phyloP scores from a whole-genome alignment of 2,888 invertebrate genomes.

The Erpobdella octoculata region DNA sequence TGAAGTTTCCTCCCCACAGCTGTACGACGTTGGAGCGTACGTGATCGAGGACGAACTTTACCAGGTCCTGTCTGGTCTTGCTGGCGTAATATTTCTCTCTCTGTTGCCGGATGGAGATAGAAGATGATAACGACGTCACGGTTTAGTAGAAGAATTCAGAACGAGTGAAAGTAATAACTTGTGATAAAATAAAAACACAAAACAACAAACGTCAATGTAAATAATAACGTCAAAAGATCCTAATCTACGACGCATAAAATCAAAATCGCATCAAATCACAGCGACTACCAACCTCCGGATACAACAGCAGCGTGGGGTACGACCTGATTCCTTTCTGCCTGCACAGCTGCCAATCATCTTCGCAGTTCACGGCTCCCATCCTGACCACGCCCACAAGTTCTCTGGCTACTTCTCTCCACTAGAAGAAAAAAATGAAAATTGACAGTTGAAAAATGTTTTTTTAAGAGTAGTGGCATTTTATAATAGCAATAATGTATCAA shows the following conservation, averaged over 20 bases:
- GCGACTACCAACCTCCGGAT: slow-evolving; percentile 54
- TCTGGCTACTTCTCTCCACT: slow-evolving; percentile 71
- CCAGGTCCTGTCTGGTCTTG: slow-evolving; percentile 59
- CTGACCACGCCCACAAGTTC: slow-evolving; percentile 71
- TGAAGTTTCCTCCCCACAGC: slow-evolving; percentile 52
- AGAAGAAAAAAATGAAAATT: neutral
- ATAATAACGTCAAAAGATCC: neutral
- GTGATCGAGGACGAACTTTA: slow-evolving; percentile 62
- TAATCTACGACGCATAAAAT: too few relatives aligned
- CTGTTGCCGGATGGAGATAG: slow-evolving; percentile 54
- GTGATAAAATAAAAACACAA: neutral
- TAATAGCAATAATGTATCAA: too few relatives aligned
- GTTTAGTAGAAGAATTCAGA: too few relatives aligned
- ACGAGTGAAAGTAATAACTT: too few relatives aligned
- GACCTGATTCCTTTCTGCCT: slow-evolving; percentile 63
- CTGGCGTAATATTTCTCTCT: slow-evolving; percentile 60
- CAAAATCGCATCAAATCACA: neutral
- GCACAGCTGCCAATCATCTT: slow-evolving; percentile 73
- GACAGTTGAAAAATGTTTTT: too few relatives aligned
- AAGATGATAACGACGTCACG: too few relatives aligned
- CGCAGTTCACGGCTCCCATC: slow-evolving; percentile 78
- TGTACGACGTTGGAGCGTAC: slow-evolving; percentile 53
- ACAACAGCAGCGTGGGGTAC: slow-evolving; percentile 71
- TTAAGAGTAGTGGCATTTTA: too few relatives aligned
- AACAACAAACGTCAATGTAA: neutral